Evolutionary conservation across 2,888 invertebrate genomes (phyloP), one percentile per base, ranked within the genome.

Genomic region (Megamerina dolium): DNA sequence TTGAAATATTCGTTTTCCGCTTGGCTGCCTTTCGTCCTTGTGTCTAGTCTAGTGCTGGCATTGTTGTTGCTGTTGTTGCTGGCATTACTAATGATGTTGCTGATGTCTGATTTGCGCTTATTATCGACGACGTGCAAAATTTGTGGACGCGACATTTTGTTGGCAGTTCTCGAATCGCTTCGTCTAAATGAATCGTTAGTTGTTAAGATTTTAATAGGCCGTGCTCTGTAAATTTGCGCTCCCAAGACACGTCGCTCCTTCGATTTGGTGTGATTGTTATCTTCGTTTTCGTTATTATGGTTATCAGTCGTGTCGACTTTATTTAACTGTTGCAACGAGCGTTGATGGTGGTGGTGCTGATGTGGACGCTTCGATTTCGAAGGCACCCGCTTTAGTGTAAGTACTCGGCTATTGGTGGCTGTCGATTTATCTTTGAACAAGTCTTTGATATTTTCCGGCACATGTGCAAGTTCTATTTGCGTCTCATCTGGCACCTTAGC

Each of bases 1-100:
- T 82, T 80, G 61, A 82, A 76, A 59, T 81, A 83, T 69, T 84
- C 83, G 38, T 75, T 75, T 53, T 78, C 78, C 19, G 75, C 59
- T 38, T 63, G 58, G 16, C 51, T 59, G 13, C 40, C 48, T 23
- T 23, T 10, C 6, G 6, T 23, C 8, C 10, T 23, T 23, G 23
- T 10, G 31, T 46, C 54, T 20, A 39, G 51, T 20, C 46, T 49
- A 31, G 52, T 45, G 19, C 40, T 21, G 34, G 31, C 48, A 33
- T 35, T 43, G 29, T 26, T 29, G 42, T 37, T 43, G 44, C 48
- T 54, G 33, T 53, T 48, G 48, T 47, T 54, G 47, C 45, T 43
- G 43, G 29, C 31, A 48, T 38, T 37, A 34, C 45, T 51, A 45
- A 45, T 38, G 9, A 45, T 49, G 44, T 33, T 41, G 36, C 16